Evolutionary conservation across 2,113 vertebrate species (phyloP), one percentile per base, ranked within the genome.

Genomic region (Trematomus loennbergii): DNA sequence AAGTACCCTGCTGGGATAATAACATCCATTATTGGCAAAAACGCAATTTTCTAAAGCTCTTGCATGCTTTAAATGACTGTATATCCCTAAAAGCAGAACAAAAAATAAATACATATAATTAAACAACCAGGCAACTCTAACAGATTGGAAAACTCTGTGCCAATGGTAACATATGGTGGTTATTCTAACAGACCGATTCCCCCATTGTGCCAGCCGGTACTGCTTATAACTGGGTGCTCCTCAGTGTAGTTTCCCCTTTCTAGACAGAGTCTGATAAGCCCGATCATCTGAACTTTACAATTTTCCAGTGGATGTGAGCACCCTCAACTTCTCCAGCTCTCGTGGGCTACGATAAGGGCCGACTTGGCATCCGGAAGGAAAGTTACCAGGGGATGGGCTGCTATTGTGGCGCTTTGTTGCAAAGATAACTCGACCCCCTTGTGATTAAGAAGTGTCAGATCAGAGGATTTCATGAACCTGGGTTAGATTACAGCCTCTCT

Each of bases 401-500:
- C 63, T 66, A 53, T 54, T 57, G 29, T 75, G 71, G 52, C 36
- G 70, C 66, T 36, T 73, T 79, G 79, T 72, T 58, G 65, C 72
- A 43, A 48, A 3, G 84, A 90, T 94, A 89, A 81, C 72, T 17
- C 70, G 81, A 87, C 63, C 79, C 85, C 72, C 75, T 79, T 74
- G 76, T 74, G 88, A 82, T 85, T 84, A 64, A 58, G 58, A 83
- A 85, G 85, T 69, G 61, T 86, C 74, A 73, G 82, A 90, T 86
- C 83, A 78, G 64, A 91, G 84, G 75, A 86, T 81, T 88, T 89
- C 40, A 55, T 68, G 66, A 83, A 87, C 77, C 78, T 84, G 65
- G 70, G 58, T 59, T 83, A 82, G 85, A 91, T 92, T 90, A 87
- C 58, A 74, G 68, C 22, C 73, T 78, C 78, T 62, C 82, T 85